Evolutionary conservation across 37 sponge, comb jelly and placozoan species (phyloP), one percentile per base, ranked within the genome.

Genomic region (Halisarca cf. caerulea): DNA sequence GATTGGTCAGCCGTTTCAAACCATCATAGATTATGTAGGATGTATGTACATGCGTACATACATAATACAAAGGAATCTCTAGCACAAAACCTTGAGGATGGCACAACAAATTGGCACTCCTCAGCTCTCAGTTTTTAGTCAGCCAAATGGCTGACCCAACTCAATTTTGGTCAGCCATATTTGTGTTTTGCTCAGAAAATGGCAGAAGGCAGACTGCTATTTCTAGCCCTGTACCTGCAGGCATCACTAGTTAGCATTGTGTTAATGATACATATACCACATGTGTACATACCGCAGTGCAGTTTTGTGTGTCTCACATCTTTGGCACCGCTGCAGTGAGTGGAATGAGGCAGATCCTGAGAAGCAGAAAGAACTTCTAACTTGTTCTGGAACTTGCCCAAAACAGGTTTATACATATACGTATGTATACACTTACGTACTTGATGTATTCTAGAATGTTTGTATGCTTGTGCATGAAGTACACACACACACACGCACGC

Each of bases 321-420:
- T n/a, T n/a, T n/a, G n/a, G n/a, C n/a, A n/a, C n/a, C n/a, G n/a
- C n/a, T 59, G 15, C 42, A 93, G 94, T 88, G 91, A 93, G 30
- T 93, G 93, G 91, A 90, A 80, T 57, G 40, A 35, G 34, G 88
- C 91, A 30, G 82, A 58, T 66, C 89, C 84, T 3, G 82, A 58
- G 0, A 58, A 88, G 42, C 87, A 62, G 45, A 39, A 59, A 0
- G 53, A 74, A 21, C 54, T 93, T 47, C 78, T 44, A 47, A 84
- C 69, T 24, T 95, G 96, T 53, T 75, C 80, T 45, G 85, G 84
- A 57, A 82, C 79, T 45, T 95, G 96, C 42, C 88, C 94, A 32
- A 90, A 86, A 70, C 77, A 47, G 60, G 94, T 94, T 8, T 59
- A 68, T 83, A 42, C 33, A 18, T 3, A 3, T 3, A 20, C 36